These are phyloP conservation scores for Sebastolobus alascanus DNA, from an alignment of 2,797 vertebrate genomes.

Conservation along the genomic window DNA sequence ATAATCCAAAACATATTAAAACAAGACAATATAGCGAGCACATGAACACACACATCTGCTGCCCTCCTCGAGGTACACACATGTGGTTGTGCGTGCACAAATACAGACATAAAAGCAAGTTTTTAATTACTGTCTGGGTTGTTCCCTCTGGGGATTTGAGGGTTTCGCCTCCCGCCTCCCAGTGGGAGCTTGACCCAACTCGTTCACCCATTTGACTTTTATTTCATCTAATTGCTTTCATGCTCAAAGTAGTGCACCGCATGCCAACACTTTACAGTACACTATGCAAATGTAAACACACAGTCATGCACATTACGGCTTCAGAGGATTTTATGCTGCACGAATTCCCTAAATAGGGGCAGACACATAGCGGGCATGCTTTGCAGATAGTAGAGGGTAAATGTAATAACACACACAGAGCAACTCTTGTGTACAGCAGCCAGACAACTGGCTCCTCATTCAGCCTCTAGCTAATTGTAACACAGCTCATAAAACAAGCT, in stretches of 20 bases:
- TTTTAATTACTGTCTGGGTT: constrained; percentile 74
- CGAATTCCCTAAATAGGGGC: constrained; percentile 44
- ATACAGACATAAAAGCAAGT: constrained; percentile 56
- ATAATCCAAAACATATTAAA: constrained; percentile 41
- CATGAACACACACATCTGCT: constrained; percentile 44
- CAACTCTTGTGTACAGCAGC: constrained; percentile 25
- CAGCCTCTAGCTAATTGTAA: constrained; percentile 40
- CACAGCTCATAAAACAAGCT: constrained; percentile 45
- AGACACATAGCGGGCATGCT: constrained; percentile 22
- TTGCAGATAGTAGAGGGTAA: constrained; percentile 28
- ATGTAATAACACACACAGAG: constrained; percentile 47
- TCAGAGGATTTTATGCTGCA: constrained; percentile 2
- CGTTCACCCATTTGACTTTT: constrained; percentile 67
- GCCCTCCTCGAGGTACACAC: constrained; percentile 4
- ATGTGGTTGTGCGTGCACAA: constrained; percentile 37
- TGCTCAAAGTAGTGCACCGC: constrained; percentile 31
- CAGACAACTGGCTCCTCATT: constrained; percentile 51
- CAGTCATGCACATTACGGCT: constrained; percentile 3
- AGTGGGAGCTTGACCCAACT: constrained; percentile 66
- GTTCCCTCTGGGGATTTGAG: constrained; percentile 68
- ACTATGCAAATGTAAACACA: constrained; percentile 35
- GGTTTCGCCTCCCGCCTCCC: constrained; percentile 56
- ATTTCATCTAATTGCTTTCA: constrained; percentile 67
- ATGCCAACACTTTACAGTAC: constrained; percentile 33
- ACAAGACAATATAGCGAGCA: constrained; percentile 18